phyloP scores from a whole-genome alignment of 2,797 vertebrate genomes.

The Centroberyx gerrardi region DNA sequence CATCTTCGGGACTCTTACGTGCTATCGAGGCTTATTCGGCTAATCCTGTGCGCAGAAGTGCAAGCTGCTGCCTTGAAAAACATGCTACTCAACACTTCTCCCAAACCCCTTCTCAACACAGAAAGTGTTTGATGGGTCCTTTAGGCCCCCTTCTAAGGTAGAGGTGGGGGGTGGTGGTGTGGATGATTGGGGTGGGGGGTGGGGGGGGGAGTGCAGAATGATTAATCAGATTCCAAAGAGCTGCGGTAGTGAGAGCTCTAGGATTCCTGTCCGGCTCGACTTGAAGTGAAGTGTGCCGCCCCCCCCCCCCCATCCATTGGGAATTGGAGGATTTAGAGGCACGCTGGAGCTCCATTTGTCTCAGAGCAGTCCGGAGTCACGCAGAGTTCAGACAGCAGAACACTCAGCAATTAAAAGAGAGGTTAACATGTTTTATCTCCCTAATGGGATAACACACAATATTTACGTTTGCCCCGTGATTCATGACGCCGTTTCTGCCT shows the following conservation, averaged over 20 bases:
- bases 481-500: conserved; percentile 75
- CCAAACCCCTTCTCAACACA: conserved; percentile 67
- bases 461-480: conserved; percentile 91
- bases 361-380: conserved; percentile 92
- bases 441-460: conserved; percentile 95
- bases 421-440: conserved; percentile 95
- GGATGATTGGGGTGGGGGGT: conserved; percentile 22
- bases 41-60: conserved; percentile 48
- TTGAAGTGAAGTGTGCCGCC: conserved; percentile 62
- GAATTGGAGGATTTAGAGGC: conserved; percentile 93
- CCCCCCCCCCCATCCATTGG: conserved; percentile 75
- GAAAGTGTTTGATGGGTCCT: conserved; percentile 88
- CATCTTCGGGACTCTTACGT: conserved; percentile 40
- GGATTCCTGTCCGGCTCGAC: conserved; percentile 89
- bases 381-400: conserved; percentile 98
- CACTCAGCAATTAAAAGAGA: conserved; percentile 92
- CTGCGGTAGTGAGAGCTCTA: conserved; percentile 89
- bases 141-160: conserved; percentile 82
- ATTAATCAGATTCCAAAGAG: conserved; percentile 96
- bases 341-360: conserved; percentile 94
- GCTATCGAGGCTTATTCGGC: conserved; percentile 26
- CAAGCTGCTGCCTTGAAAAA: conserved; percentile 71
- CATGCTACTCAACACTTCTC: conserved; percentile 69
- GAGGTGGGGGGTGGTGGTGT: conserved; percentile 37
- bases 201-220: conserved; percentile 80